Evolutionary conservation across 2,888 invertebrate genomes (phyloP).

Genomic region (Phyllotreta cruciferae): DNA sequence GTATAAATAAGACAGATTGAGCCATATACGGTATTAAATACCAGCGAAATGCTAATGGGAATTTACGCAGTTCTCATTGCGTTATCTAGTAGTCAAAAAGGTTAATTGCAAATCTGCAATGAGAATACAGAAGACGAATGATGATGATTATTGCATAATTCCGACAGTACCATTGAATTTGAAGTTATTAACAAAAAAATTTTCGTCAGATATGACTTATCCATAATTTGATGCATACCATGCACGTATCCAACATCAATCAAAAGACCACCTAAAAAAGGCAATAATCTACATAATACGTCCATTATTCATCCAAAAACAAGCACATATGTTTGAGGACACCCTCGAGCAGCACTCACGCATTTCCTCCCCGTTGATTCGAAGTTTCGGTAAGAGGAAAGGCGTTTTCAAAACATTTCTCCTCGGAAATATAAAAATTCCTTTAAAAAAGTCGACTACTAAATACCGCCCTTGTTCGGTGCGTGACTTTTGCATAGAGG

Average conservation of each 20-base stretch:
- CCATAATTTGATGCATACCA: too few species aligned
- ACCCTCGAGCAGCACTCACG: conserved; percentile 29
- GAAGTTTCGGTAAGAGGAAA: conserved; percentile 18
- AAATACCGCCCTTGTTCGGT: conserved; percentile 40
- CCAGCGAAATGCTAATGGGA: conserved; percentile 18
- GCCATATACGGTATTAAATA: conserved; percentile 24
- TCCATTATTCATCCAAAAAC: conserved; percentile 27
- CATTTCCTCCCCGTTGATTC: conserved; percentile 32
- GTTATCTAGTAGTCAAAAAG: conserved; percentile 27
- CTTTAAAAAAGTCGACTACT: conserved; percentile 41
- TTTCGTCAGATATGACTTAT: neutral
- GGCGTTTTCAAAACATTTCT: conserved; percentile 49
- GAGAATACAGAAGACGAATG: conserved; percentile 25
- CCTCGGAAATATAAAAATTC: conserved; percentile 53
- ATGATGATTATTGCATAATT: conserved; percentile 14
- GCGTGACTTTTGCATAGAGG: conserved; percentile 41
- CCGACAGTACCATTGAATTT: neutral
- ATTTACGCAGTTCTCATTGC: conserved; percentile 17
- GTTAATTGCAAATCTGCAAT: conserved; percentile 26
- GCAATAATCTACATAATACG: conserved; percentile 23
- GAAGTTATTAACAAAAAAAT: neutral
- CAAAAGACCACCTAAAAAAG: conserved; percentile 9
- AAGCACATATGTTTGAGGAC: conserved; percentile 32
- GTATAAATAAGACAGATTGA: conserved; percentile 12
- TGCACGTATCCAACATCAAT: neutral